Conservation (phyloP, 2,888 invertebrate species). For the Cyclophora albipunctata region DNA sequence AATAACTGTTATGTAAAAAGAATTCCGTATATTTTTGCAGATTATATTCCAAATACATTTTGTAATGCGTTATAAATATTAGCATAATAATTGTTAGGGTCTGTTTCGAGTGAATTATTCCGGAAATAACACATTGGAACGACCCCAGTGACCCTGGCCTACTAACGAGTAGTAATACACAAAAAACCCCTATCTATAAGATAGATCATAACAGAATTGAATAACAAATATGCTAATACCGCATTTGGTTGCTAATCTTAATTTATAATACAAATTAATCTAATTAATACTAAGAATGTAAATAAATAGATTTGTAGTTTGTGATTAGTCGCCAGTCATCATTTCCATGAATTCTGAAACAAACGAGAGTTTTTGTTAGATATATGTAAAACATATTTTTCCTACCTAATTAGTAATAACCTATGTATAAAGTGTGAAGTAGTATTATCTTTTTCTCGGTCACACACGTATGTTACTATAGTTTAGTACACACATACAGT, state of each 20-base stretch:
- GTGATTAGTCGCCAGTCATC: conserved; percentile 90
- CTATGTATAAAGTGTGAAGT: too few relatives aligned
- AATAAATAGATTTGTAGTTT: conserved; percentile 16
- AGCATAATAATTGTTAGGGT: conserved; percentile 46
- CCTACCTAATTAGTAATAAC: too few relatives aligned
- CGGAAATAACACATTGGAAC: conserved; percentile 61
- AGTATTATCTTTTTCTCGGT: too few relatives aligned
- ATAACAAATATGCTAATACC: conserved; percentile 54
- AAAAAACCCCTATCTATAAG: conserved; percentile 57
- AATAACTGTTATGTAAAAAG: neutral
- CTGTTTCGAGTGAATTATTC: conserved; percentile 60
- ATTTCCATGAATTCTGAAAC: conserved; percentile 93
- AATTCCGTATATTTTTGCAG: conserved; percentile 13
- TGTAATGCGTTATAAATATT: conserved; percentile 62
- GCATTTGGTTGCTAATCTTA: conserved; percentile 61
- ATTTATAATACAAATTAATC: conserved; percentile 47
- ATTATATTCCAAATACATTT: conserved; percentile 13
- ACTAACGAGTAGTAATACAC: conserved; percentile 26
- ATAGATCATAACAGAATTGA: conserved; percentile 38
- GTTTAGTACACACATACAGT: too few relatives aligned
- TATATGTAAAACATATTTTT: neutral
- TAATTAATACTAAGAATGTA: conserved; percentile 47
- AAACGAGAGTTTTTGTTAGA: conserved; percentile 20
- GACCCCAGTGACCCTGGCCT: conserved; percentile 34
- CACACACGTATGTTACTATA: too few relatives aligned